Evolutionary conservation across 1,140 invertebrate species (phyloP), one percentile per base, ranked within the genome.

Genomic region (Diorhabda elongata): DNA sequence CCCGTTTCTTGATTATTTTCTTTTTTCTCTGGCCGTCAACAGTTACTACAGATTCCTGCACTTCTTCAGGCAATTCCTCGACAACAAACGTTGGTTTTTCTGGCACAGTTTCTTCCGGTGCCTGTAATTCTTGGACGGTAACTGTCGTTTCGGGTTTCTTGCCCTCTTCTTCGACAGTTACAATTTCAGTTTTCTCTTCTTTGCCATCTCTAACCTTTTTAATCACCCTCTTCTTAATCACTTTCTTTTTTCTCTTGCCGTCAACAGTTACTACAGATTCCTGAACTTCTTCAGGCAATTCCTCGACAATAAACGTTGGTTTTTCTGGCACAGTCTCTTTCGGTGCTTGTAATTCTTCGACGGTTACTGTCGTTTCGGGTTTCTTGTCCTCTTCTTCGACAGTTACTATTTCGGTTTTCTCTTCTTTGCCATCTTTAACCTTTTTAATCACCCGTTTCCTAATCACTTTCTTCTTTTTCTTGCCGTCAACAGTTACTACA

Each of bases 31-130:
- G 71, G n/a, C 74, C 78, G 11, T 72, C 63, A 58, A 71, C 71
- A 71, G 84, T 79, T 8, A 64, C 26, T 11, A 78, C 78, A 5
- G 82, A 79, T 69, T 82, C 80, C 74, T 83, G 80, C 11, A 76
- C 64, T 64, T 79, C 66, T 56, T 81, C 76, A 8, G 75, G 69
- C 9, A 80, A 66, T 72, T 83, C 80, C 69, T 82, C 78, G 43
- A 82, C 83, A 61, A 83, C 68, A 4, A 8, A 52, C 4, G 47
- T 52, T 3, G 47, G 47, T 52, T 52, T 52, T 8, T 60, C 74
- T 26, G 69, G 74, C 68, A 68, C 62, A 41, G 73, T 74, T 64
- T 77, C 73, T 72, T 81, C 77, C 64, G 80, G 75, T 0, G 79
- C 76, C 66, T 4, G 72, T 79, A 74, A 61, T 69, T 73, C 71